These are phyloP conservation scores for Chaetura pelagica DNA, from an alignment of 2,113 vertebrate species.

Conservation along the genomic window DNA sequence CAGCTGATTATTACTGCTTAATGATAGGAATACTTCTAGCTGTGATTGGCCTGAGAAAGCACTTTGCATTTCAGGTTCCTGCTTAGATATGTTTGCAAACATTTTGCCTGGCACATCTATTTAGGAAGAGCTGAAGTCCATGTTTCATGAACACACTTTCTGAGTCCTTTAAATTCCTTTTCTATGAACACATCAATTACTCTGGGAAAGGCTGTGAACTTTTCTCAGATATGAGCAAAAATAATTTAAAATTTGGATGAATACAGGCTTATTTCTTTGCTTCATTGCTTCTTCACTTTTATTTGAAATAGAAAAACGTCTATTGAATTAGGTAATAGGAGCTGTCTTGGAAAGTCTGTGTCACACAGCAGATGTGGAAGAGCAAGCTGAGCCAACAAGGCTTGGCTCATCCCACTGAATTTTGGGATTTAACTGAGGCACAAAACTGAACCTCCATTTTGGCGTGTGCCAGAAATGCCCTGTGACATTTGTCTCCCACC, in stretches of 20 bases:
- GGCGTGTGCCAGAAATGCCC: not conserved
- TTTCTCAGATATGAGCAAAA: not conserved
- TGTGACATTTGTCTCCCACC: not conserved
- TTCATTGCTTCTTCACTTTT: conserved; percentile 8
- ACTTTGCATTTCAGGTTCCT: not conserved
- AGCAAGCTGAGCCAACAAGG: not conserved
- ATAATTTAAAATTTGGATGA: conserved; percentile 18
- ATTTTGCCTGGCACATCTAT: not conserved
- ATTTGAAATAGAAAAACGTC: conserved; percentile 4
- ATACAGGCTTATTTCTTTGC: conserved; percentile 3
- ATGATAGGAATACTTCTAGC: not conserved
- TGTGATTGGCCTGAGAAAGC: not conserved
- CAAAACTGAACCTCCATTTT: not conserved
- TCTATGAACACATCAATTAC: not conserved
- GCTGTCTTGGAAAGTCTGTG: not conserved
- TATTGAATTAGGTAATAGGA: conserved; percentile 24
- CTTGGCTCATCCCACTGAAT: not conserved
- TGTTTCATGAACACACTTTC: not conserved
- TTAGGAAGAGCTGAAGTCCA: not conserved
- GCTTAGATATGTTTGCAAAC: not conserved
- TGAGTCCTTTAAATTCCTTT: not conserved
- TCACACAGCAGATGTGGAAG: not conserved
- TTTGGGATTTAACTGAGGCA: not conserved
- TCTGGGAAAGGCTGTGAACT: not conserved
- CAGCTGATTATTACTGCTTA: conserved; percentile 26